phyloP scores from a whole-genome alignment of 23 tunicate genomes.

The Halocynthia aurantium region DNA sequence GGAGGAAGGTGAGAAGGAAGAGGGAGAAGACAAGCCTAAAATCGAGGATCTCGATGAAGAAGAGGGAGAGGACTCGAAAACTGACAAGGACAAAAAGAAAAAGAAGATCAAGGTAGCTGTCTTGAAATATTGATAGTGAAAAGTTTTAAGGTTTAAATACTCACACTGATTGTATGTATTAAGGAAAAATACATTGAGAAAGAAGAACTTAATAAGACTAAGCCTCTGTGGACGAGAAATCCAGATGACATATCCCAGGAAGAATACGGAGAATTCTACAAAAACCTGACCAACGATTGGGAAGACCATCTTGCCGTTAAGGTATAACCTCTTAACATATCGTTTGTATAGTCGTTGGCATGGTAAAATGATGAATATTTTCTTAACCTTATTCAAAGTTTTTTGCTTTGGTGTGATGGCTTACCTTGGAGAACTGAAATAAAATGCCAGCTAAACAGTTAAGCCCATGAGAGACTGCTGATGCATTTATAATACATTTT shows the following conservation, averaged over 20 bases:
- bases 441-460: too few species aligned
- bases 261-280: constrained; percentile 96
- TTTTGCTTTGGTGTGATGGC: constrained; percentile 8
- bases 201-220: constrained; percentile 95
- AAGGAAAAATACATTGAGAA: constrained; percentile 78
- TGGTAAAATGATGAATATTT: constrained; percentile 6
- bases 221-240: constrained; percentile 95
- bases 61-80: constrained; percentile 58
- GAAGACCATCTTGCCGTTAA: constrained; percentile 98
- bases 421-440: constrained; percentile 30
- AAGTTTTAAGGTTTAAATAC: neutral
- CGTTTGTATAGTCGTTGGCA: neutral
- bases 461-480: too few species aligned
- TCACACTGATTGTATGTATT: neutral
- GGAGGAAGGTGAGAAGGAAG: constrained; percentile 31
- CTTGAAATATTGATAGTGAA: neutral
- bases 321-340: constrained; percentile 29
- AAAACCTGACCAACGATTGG: constrained; percentile 94
- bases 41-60: constrained; percentile 86
- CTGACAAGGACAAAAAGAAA: constrained; percentile 61
- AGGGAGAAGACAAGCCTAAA: constrained; percentile 69
- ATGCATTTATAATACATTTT: too few species aligned
- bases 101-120: constrained; percentile 70
- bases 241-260: constrained; percentile 97
- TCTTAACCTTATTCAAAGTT: neutral